Base-by-base conservation (phyloP, 1,140 invertebrate species). In the Zaprionus africanus region DNA sequence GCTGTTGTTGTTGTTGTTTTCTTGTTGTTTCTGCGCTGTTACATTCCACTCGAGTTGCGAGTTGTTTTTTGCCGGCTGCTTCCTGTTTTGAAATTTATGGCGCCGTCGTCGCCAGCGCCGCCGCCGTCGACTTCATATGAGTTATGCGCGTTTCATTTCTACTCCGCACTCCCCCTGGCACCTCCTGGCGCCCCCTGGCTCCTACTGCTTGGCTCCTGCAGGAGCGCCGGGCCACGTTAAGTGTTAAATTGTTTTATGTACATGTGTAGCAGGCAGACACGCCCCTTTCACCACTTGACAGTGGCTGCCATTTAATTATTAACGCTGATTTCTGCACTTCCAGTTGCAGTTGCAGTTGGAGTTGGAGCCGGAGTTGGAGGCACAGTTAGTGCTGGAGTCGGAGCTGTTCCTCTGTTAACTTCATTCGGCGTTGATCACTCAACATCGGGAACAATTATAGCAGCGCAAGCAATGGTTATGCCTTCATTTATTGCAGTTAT, bases 241-340 rank as follows among this genome's bases (percentile, higher is more conserved):
- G 82, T 84, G 82, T 86, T 84, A 86, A 84, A 84, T 84, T 85
- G 82, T 84, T 84, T 84, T 84, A 84, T 85, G 76, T 73, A 66
- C 76, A 78, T 66, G 65, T 53, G 72, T n/a, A 38, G 43, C 36
- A 31, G 58, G 46, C 58, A 13, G 26, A 36, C 28, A 36, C 63
- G 22, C 38, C 34, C 12, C 34, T 38, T 56, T 43, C 38, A 57
- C 15, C 58, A 38, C 46, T 63, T 54, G 60, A 62, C 31, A 63
- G 64, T 69, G 46, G 72, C 74, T 54, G 74, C 75, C 75, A 75
- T 82, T 82, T 82, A 83, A 82, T 83, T 83, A 82, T 79, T 60
- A 83, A 70, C 67, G 81, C 66, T 69, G 56, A 82, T 74, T 69
- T 61, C 61, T 49, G 31, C 57, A 34, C 26, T 46, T 31, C 34